Evolutionary conservation across 2,888 invertebrate genomes (phyloP), one percentile per base, ranked within the genome.

Genomic region (Parasteatoda lunata): DNA sequence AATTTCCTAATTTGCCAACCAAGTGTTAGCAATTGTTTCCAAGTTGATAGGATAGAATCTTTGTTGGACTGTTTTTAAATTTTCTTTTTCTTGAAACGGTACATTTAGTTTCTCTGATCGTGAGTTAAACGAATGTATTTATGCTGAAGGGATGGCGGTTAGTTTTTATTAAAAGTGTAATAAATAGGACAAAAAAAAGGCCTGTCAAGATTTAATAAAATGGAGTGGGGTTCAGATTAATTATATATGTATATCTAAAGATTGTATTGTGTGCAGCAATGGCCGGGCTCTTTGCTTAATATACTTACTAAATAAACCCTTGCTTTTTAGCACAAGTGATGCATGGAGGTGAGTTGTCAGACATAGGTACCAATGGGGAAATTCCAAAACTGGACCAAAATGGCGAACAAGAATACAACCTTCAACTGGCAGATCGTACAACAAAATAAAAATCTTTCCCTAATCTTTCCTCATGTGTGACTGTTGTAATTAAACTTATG

Each of bases 351-450:
- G 78, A 77, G 81, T 71, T 77, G 70, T 77, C 69, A 76, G 68
- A 59, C 66, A 66, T 66, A 83, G 82, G 75, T 70, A 75, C 59
- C 73, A 78, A 87, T 13, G 64, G 64, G 70, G 68, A 73, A 65
- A 49, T 80, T 77, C 49, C 52, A 71, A 71, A 81, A 80, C 77
- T 77, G 88, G 84, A 84, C 88, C 84, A 88, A 87, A 88, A 84
- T 88, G 88, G 88, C 84, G 84, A 88, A 88, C 88, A 88, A 84
- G 80, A 70, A 54, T 77, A 80, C 75, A 88, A 81, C 70, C 77
- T 69, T 81, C 66, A 76, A 77, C 75, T 84, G 77, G 79, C n/a
- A 73, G 48, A 78, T 69, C 9, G n/a, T 30, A 30, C 30, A 7
- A 7, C 9, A 59, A 13, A 59, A 9, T n/a, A 82, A 66, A 51